These are phyloP conservation scores for Caenorhabditis macrosperma DNA, from an alignment of 2,888 invertebrate genomes.

Conservation along the genomic window DNA sequence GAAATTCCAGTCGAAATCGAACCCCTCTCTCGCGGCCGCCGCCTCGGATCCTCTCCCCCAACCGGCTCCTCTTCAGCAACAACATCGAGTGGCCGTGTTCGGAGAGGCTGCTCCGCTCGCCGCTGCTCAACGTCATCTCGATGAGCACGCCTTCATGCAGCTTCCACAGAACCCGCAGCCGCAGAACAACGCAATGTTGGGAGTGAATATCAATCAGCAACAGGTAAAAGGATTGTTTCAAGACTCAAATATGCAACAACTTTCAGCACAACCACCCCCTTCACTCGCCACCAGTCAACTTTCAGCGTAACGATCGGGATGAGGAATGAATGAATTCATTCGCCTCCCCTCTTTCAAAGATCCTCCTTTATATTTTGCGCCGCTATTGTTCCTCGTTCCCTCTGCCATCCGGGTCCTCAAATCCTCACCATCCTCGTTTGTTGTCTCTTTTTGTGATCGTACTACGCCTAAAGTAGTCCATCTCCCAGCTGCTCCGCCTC, in stretches of 20 bases:
- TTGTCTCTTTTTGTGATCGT: slow-evolving; percentile 13
- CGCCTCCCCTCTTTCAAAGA: too few relatives aligned
- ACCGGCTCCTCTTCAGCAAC: slow-evolving; percentile 72
- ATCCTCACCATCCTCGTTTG: slow-evolving; percentile 12
- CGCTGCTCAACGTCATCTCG: too few relatives aligned
- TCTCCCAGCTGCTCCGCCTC: not conserved
- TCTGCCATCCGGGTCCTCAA: slow-evolving; percentile 18
- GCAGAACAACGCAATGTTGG: slow-evolving; percentile 46
- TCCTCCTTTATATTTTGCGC: not conserved
- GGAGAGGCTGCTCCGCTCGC: slow-evolving; percentile 57
- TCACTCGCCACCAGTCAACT: slow-evolving; percentile 72
- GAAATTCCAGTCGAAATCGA: slow-evolving; percentile 75
- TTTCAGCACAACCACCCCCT: slow-evolving; percentile 68
- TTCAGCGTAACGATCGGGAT: slow-evolving; percentile 53
- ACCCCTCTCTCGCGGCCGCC: slow-evolving; percentile 80
- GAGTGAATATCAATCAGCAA: slow-evolving; percentile 61
- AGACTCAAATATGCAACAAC: too few relatives aligned
- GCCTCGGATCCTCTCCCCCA: slow-evolving; percentile 82
- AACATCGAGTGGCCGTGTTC: slow-evolving; percentile 54
- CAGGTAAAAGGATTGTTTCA: slow-evolving; percentile 24
- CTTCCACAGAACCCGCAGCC: slow-evolving; percentile 21
- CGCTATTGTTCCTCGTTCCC: slow-evolving; percentile 5
- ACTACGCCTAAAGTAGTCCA: not conserved
- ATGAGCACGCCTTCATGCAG: too few relatives aligned
- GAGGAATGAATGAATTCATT: slow-evolving; percentile 11